Conservation (phyloP, 2,888 invertebrate genomes). For the Ophion slaviceki region DNA sequence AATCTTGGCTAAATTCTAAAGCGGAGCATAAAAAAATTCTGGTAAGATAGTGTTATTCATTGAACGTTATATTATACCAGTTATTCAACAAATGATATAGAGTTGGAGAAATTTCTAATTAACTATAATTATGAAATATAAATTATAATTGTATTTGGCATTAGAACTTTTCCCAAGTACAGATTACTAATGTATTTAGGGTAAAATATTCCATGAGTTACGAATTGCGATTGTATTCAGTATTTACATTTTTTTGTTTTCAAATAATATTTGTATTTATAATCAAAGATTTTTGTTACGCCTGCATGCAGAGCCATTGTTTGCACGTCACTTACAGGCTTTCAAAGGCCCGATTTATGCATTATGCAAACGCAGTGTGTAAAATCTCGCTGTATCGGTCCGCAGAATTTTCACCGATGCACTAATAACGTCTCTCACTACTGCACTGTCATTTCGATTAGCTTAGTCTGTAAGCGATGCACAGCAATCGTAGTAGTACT, state of each 20-base stretch:
- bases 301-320: conserved; percentile 12
- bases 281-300: conserved; percentile 6
- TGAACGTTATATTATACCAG: conserved; percentile 2
- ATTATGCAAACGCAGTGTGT: conserved; percentile 5
- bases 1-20: conserved; percentile 18
- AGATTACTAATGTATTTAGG: conserved; percentile 5
- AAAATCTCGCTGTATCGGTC: conserved; percentile 2
- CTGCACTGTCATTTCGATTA: too few species aligned
- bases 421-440: background rate
- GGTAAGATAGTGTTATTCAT: conserved; percentile 1
- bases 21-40: background rate
- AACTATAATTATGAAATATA: conserved; percentile 10
- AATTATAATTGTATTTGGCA: conserved; percentile 7
- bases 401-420: conserved; percentile 8
- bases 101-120: conserved; percentile 5
- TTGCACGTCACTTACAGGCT: background rate
- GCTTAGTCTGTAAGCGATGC: too few species aligned
- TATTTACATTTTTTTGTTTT: conserved; percentile 2
- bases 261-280: conserved; percentile 8
- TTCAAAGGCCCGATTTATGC: background rate
- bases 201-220: background rate
- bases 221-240: too few species aligned
- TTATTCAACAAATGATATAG: conserved; percentile 10
- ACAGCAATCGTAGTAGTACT: background rate
- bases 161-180: conserved; percentile 4